Evolutionary conservation across 2,113 vertebrate genomes (phyloP).

Genomic region (Cololabis saira): DNA sequence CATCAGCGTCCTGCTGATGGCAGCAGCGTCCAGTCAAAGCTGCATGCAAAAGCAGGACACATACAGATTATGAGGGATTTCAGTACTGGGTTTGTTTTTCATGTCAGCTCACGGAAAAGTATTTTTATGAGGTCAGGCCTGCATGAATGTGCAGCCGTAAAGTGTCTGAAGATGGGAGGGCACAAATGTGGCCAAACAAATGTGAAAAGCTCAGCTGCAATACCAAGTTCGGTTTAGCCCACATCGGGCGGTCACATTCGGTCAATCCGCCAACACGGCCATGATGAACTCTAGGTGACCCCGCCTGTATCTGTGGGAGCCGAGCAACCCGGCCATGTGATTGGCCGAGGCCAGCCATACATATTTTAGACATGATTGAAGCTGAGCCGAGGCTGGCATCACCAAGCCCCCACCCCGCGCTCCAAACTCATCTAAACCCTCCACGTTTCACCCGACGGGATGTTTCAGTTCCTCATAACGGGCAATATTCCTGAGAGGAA

Average conservation of each 20-base stretch:
- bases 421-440: background rate
- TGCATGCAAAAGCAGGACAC: conserved; percentile 41
- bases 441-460: too few relatives aligned
- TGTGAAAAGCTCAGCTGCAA: background rate
- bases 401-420: background rate
- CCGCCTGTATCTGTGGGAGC: conserved; percentile 59
- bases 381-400: conserved; percentile 31
- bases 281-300: conserved; percentile 75
- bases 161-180: background rate
- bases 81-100: conserved; percentile 6
- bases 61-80: conserved; percentile 47
- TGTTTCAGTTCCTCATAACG: too few relatives aligned
- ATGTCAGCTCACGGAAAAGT: background rate
- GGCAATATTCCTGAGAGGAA: too few relatives aligned
- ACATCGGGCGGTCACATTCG: conserved; percentile 5
- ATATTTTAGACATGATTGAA: conserved; percentile 58
- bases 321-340: conserved; percentile 36
- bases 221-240: background rate
- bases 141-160: background rate
- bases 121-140: conserved; percentile 10
- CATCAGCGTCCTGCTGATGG: conserved; percentile 40
- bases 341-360: conserved; percentile 51
- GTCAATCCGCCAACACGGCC: conserved; percentile 24
- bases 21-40: conserved; percentile 30
- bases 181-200: background rate